Base-by-base conservation (phyloP, 2,888 invertebrate genomes). In the Pterostichus niger region DNA sequence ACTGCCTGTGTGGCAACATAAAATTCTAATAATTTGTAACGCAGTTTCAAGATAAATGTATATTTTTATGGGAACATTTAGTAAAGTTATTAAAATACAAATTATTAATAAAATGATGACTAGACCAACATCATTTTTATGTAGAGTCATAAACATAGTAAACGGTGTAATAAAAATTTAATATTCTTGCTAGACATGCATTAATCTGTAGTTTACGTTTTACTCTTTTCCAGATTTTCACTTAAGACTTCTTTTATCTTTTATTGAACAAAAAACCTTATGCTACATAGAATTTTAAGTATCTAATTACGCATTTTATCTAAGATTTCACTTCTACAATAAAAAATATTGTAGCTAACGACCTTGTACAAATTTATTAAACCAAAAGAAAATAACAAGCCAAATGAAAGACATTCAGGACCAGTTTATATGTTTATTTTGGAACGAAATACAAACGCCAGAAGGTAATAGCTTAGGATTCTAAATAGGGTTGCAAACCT, bases 101-200 rank as follows among this genome's bases (percentile, higher is more conserved):
- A 71, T 71, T 71, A 71, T 44, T 71, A 71, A 71, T 44, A 56
- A 71, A 71, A 33, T 61, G 68, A 46, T 71, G 40, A 71, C 68
- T 71, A 64, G 68, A 40, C 15, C 17, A 71, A 44, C 68, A 71
- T 71, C 44, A 71, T 71, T 71, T 71, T 71, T 71, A 71, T 71
- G 17, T 44, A 9, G 17, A 15, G 1, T 4, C 68, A 44, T 71
- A 71, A 71, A 71, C 35, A 71, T 71, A 71, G 68, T 44, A 71
- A 71, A 44, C 15, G 15, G 17, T 40, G 17, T 10, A 13, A 6
- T 71, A 71, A 71, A 71, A 44, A 40, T 71, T 71, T 71, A 71
- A 71, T 71, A 71, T 71, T 44, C 44, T 17, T 13, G 68, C 44
- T 13, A 71, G 68, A 71, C 68, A 71, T 71, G 44, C 68, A 68